These are phyloP conservation scores for Himantopus leucocephalus DNA, from an alignment of 2,113 vertebrate species.

Conservation along the genomic window DNA sequence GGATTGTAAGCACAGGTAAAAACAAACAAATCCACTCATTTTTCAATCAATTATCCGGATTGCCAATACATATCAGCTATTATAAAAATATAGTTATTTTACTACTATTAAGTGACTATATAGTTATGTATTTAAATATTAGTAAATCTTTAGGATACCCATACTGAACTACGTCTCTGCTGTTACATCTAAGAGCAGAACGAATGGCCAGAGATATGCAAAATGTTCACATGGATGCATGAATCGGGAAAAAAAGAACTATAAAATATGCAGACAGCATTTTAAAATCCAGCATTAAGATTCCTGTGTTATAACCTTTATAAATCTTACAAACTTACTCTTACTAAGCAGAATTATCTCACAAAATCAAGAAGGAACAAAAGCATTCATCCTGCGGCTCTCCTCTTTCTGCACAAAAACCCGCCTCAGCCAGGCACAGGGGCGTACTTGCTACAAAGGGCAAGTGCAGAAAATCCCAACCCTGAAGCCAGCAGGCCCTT, in stretches of 20 bases:
- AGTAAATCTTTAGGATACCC: background rate
- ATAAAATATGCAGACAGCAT: background rate
- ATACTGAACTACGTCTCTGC: background rate
- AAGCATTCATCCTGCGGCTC: background rate
- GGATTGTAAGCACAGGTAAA: no score
- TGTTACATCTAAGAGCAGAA: background rate
- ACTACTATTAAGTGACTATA: background rate
- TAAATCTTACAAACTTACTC: background rate
- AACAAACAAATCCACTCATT: background rate
- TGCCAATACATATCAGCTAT: background rate
- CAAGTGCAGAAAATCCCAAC: background rate
- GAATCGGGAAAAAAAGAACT: background rate
- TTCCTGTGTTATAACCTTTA: background rate
- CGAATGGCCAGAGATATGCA: background rate
- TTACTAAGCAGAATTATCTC: background rate
- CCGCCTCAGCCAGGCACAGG: background rate
- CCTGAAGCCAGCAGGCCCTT: background rate
- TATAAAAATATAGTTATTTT: background rate
- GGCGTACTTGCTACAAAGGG: background rate
- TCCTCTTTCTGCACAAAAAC: background rate
- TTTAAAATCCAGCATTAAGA: background rate
- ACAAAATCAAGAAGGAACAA: background rate
- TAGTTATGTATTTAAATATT: background rate
- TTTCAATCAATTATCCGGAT: background rate
- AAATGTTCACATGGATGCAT: background rate